Percentiles rank a stretch among this genome's conserved stretches.
These are phyloP conservation scores for Electrophaes corylata DNA, from an alignment of 2,888 invertebrate species.

Conservation along the genomic window DNA sequence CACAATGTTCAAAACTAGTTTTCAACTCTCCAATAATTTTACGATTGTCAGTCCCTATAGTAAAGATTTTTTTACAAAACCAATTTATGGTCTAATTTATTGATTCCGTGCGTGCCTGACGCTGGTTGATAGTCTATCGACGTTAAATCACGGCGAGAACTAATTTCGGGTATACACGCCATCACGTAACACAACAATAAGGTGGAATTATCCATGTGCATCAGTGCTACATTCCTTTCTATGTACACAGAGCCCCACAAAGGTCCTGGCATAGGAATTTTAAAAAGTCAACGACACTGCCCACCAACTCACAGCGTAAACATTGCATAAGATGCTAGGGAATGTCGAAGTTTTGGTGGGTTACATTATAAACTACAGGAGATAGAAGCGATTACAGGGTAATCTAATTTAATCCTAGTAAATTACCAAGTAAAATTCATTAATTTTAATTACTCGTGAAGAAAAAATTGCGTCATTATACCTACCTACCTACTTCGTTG, in stretches of 20 bases:
- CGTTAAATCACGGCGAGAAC: constrained; percentile 28
- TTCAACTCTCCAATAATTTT: constrained; percentile 13
- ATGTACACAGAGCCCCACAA: constrained; percentile 31
- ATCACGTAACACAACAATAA: constrained; percentile 40
- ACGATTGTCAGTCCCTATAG: background rate
- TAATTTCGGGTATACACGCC: constrained; percentile 37
- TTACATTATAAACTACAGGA: constrained; percentile 35
- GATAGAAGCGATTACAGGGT: constrained; percentile 53
- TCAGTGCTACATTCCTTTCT: constrained; percentile 49
- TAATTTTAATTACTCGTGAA: constrained; percentile 11
- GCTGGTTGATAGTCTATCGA: constrained; percentile 15
- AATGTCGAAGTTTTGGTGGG: constrained; percentile 48
- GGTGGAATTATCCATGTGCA: constrained; percentile 39
- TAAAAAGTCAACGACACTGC: constrained; percentile 53
- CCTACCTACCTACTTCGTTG: too few relatives aligned
- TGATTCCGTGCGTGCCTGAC: constrained; percentile 36
- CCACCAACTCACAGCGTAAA: constrained; percentile 51
- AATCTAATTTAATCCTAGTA: constrained; percentile 47
- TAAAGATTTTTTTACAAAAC: background rate
- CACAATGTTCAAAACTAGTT: constrained; percentile 46
- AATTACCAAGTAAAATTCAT: constrained; percentile 27
- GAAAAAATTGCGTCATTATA: constrained; percentile 3
- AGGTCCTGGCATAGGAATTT: constrained; percentile 46
- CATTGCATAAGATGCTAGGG: constrained; percentile 37
- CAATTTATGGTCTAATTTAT: constrained; percentile 21